Evolutionary conservation across 1,140 invertebrate genomes (phyloP), one percentile per base, ranked within the genome.

Genomic region (Drosophila dunni): DNA sequence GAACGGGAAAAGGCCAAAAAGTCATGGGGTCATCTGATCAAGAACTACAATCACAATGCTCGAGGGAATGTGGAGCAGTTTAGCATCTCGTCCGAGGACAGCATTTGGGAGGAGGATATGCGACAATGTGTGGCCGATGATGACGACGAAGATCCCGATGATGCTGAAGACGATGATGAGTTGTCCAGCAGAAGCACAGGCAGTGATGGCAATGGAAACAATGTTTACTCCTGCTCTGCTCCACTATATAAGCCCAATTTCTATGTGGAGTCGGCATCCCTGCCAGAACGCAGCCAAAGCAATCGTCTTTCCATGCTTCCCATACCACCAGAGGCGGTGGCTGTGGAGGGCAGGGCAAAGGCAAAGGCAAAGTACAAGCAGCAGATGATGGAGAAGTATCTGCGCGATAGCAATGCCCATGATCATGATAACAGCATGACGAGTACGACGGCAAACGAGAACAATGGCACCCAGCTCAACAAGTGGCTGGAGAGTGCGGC

Each of bases 31-130:
- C 94, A 95, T 80, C 92, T 96, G 0, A 96, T 96, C 38, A 95
- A 95, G 85, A 95, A 95, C 3, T 96, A 96, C 91, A 96, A 96
- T 84, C 94, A 94, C 64, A 94, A 95, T 70, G 95, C 95, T 0
- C 94, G 94, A 60, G 95, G 95, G 6, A 96, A 96, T 91, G 95
- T 96, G 2, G 95, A 96, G 78, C 95, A 96, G 84, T 96, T 96
- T 81, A 95, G 95, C 86, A 96, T 96, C 67, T 95, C 94, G 77
- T 96, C 95, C 2, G 94, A 95, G 69, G 95, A 96, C 88, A 95
- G 95, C 84, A 95, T 96, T 81, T 96, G 95, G 95, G 94, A 94
- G 75, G 95, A 95, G 76, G 91, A 93, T 13, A 79, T 82, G 75
- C 72, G 67, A 6, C 45, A 65, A 7, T 67, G 71, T 20, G 53